Conservation (phyloP, 1,140 invertebrate species). For the Heliconius hewitsoni region DNA sequence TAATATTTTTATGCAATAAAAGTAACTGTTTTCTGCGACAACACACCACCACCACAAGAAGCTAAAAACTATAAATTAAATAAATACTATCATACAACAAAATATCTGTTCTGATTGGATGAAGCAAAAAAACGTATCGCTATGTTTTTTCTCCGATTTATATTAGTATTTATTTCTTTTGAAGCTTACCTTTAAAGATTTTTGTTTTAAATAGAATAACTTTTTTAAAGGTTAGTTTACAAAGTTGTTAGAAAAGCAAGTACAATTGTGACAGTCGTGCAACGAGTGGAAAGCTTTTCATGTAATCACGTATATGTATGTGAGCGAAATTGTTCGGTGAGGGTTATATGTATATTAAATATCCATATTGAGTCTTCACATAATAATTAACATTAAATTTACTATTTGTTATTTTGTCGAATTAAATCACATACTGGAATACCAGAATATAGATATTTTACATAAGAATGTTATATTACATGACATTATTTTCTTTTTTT, state of each 20-base stretch:
- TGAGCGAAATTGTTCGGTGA: not conserved
- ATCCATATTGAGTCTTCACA: not conserved
- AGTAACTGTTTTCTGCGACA: not conserved
- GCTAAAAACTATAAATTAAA: not conserved
- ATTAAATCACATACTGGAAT: no score
- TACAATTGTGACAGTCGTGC: constrained; percentile 43
- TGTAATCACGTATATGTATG: not conserved
- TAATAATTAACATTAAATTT: no score
- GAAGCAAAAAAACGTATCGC: no score
- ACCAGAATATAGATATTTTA: no score
- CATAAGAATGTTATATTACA: no score
- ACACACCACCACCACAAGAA: not conserved
- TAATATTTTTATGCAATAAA: no score
- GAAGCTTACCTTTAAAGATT: not conserved
- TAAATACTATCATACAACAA: not conserved
- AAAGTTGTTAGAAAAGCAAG: not conserved
- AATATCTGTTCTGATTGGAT: no score
- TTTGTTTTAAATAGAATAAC: not conserved
- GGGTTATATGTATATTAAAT: not conserved
- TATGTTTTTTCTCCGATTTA: no score
- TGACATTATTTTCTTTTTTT: no score
- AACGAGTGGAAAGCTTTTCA: constrained; percentile 11
- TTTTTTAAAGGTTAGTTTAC: not conserved
- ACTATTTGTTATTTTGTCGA: no score
- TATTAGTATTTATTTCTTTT: not conserved